Conservation (phyloP, 2,797 vertebrate genomes). For the Ctenopoma kingsleyae region DNA sequence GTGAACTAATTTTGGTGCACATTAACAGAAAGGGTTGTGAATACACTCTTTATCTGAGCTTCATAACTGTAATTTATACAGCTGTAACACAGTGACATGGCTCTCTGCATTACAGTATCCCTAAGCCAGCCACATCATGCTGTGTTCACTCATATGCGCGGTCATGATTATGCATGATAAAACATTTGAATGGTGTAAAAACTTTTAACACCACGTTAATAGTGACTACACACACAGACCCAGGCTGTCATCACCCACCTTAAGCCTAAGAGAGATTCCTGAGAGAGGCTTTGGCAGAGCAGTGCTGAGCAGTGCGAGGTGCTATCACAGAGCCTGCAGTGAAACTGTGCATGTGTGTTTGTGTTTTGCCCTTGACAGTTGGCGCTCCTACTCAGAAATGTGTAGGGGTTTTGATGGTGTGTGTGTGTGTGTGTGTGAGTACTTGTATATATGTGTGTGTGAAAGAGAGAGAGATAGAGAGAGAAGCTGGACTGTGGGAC, state of each 20-base stretch:
- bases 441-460: neutral
- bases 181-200: conserved; percentile 30
- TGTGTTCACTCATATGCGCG: conserved; percentile 17
- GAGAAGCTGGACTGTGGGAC: conserved; percentile 12
- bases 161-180: conserved; percentile 7
- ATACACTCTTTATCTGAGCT: neutral
- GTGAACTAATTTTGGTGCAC: conserved; percentile 7
- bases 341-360: conserved; percentile 30
- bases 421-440: conserved; percentile 1
- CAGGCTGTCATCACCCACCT: conserved; percentile 30
- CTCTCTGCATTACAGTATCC: neutral
- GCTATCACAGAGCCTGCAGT: conserved; percentile 36
- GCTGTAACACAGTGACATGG: neutral
- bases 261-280: conserved; percentile 36
- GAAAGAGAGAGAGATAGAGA: neutral
- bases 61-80: neutral
- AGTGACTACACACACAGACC: conserved; percentile 2
- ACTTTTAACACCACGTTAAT: conserved; percentile 19
- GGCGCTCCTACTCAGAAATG: conserved; percentile 28
- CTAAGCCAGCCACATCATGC: neutral
- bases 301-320: conserved; percentile 26
- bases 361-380: conserved; percentile 57
- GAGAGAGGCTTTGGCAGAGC: conserved; percentile 43
- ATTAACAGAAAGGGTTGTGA: neutral
- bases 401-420: conserved; percentile 14